Percentiles rank a stretch among this genome's conserved stretches.
phyloP scores from a whole-genome alignment of 2,113 vertebrate genomes.

The Tragelaphus strepsiceros region DNA sequence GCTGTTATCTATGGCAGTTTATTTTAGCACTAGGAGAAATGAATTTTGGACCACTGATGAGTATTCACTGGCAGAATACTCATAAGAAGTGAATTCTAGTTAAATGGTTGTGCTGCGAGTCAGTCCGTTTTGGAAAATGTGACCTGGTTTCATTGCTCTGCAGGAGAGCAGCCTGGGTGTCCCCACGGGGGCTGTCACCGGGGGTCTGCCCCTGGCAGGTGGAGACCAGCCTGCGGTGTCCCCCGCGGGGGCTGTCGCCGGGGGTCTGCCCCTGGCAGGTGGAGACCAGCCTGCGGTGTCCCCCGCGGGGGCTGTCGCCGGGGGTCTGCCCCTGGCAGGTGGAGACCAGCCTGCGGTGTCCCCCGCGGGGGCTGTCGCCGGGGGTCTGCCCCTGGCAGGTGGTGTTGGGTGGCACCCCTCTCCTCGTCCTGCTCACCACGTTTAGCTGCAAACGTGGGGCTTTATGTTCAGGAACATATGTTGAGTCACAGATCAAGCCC shows the following conservation, averaged over 20 bases:
- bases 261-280: too few relatives aligned
- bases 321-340: too few relatives aligned
- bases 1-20: background rate
- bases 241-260: too few relatives aligned
- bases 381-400: too few relatives aligned
- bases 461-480: constrained; percentile 4
- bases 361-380: too few relatives aligned
- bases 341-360: rapidly evolving
- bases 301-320: too few relatives aligned
- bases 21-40: background rate
- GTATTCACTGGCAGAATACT: background rate
- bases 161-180: rapidly evolving
- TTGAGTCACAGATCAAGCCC: background rate
- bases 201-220: too few relatives aligned
- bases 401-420: background rate
- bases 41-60: background rate
- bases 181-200: too few relatives aligned
- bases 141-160: background rate
- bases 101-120: background rate
- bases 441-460: constrained; percentile 17
- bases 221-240: too few relatives aligned
- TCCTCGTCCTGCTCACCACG: background rate
- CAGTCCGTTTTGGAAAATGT: background rate
- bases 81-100: background rate
- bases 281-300: too few relatives aligned